Conservation (phyloP, 2,888 invertebrate species). For the Podabrus alpinus region DNA sequence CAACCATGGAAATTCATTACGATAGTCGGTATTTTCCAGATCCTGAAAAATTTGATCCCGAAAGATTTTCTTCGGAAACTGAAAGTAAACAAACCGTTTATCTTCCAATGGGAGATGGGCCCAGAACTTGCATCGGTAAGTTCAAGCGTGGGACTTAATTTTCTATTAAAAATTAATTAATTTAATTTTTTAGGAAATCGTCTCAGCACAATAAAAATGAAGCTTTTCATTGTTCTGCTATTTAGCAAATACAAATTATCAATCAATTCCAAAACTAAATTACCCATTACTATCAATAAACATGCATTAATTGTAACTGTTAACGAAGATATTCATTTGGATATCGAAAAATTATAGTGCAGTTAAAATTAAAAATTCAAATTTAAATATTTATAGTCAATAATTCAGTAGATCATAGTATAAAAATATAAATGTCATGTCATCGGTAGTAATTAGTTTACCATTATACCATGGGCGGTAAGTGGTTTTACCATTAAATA, state of each 20-base stretch:
- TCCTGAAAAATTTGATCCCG: constrained; percentile 65
- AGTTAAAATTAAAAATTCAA: no score
- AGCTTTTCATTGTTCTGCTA: neutral
- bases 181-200: neutral
- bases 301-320: neutral
- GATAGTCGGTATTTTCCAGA: constrained; percentile 54
- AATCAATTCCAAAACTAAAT: neutral
- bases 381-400: no score
- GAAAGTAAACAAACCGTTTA: constrained; percentile 60
- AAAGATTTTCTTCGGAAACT: constrained; percentile 58
- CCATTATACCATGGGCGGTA: no score
- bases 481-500: no score
- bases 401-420: no score
- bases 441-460: no score
- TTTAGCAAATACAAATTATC: neutral
- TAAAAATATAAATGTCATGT: no score
- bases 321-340: neutral
- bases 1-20: constrained; percentile 40
- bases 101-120: constrained; percentile 64
- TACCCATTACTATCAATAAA: neutral
- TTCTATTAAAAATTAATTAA: neutral
- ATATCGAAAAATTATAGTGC: neutral
- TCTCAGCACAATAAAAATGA: neutral
- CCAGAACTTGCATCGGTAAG: constrained; percentile 61
- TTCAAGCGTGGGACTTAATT: no score